Base-by-base conservation (phyloP, 2,888 invertebrate species). In the Drosophila birchii region DNA sequence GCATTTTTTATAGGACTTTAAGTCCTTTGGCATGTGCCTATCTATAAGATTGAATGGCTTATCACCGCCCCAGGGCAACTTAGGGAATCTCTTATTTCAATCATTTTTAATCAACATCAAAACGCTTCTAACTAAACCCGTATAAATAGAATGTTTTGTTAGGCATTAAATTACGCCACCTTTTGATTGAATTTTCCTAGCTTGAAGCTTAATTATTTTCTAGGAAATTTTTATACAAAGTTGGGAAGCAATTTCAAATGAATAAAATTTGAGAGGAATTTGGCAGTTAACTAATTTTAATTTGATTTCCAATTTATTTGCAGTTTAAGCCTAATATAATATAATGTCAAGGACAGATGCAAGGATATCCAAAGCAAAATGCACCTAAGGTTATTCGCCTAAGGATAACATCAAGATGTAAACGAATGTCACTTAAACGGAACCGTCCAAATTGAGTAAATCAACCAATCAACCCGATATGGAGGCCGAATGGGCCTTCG, bases 401-500 rank as follows among this genome's bases (percentile, higher is more conserved):
- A n/a, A 12, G 26, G 34, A 18, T 26, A 9, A 43, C 18, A 36
- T n/a, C 36, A 63, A 11, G 16, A 63, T 64, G 64, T 49, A 59
- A 45, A 0, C 5, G 20, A n/a, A 5, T 11, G 8, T 39, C 38
- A 12, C 23, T 20, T 23, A 2, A 20, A 16, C 18, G 59, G 38
- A 41, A 36, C 61, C 64, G 36, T 63, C 64, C 39, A 57, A 29
- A 8, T 16, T 23, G 29, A 45, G 41, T 2, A 29, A 67, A 68
- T 18, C 7, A 16, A 18, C 2, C 11, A 39, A 53, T 26, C 26
- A 39, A 23, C 5, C 7, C 14, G 2, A 11, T 3, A 71, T 56
- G 38, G 39, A 16, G 57, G 23, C 20, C 58, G 64, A 18, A 7
- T 79, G 53, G 66, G 49, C 43, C 18, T 29, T 57, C 45, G 63